These are phyloP conservation scores for Nothobranchius kuhntae DNA, from an alignment of 2,113 vertebrate genomes.

Conservation along the genomic window DNA sequence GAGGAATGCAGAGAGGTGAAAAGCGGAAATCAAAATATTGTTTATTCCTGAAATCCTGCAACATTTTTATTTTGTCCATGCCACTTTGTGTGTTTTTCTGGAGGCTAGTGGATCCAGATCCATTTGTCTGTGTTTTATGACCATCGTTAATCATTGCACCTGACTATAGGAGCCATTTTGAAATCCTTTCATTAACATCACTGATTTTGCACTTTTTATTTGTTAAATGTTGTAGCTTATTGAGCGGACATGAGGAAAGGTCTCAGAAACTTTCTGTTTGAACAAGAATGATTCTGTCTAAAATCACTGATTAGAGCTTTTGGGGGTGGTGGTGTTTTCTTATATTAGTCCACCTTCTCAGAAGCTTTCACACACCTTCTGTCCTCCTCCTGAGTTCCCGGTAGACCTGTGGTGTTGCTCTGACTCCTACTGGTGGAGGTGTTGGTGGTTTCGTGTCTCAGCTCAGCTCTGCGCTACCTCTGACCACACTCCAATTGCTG, in stretches of 20 bases:
- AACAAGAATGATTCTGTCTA: too few relatives aligned
- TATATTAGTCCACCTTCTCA: background rate
- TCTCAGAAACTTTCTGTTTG: too few relatives aligned
- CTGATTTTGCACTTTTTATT: too few relatives aligned
- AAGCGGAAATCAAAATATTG: background rate
- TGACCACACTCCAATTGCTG: background rate
- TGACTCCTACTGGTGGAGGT: conserved; percentile 8
- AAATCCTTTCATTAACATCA: too few relatives aligned
- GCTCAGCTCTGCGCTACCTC: background rate
- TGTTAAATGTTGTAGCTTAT: background rate
- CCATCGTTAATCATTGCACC: too few relatives aligned
- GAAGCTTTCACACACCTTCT: background rate
- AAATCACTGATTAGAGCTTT: too few relatives aligned
- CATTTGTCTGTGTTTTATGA: too few relatives aligned
- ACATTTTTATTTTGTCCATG: background rate
- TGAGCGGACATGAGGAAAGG: too few relatives aligned
- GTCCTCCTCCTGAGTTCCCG: background rate
- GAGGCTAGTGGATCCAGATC: too few relatives aligned
- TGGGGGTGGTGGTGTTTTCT: too few relatives aligned
- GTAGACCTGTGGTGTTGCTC: background rate
- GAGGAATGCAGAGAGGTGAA: conserved; percentile 1
- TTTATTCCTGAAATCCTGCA: background rate
- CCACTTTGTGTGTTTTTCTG: too few relatives aligned
- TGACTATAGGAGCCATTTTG: too few relatives aligned
- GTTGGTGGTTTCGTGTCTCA: background rate